Base-by-base conservation (phyloP, 2,797 vertebrate genomes). In the Dicrostonyx torquatus region DNA sequence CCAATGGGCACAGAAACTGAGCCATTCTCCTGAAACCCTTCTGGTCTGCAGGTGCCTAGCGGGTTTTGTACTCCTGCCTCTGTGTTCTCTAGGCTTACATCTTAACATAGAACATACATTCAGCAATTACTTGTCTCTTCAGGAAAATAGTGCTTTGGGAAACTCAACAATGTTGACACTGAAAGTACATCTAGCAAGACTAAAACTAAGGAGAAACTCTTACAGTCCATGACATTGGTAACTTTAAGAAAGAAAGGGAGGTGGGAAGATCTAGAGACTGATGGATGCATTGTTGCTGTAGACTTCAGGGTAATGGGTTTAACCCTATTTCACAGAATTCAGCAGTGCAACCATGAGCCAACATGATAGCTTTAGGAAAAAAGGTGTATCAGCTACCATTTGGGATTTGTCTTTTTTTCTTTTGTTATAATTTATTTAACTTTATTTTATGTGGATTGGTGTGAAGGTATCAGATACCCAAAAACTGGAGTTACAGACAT, bases 101-200 rank as follows among this genome's bases (percentile, higher is more conserved):
- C 14, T 43, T 79, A 89, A 64, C 43, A 70, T 1, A 53, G 20
- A 89, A 78, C 20, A 75, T 31, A 64, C 5, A 72, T 7, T 73
- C 94, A 75, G 77, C 77, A 66, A 72, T 90, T 91, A 77, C 12
- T 64, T 84, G n/a, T 43, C 60, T 78, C 62, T 85, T 87, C 29
- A 80, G 68, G 20, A 66, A 45, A 55, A 70, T 48, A 68, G 5
- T 40, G 24, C 2, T 29, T 48, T 40, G 79, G 18, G 13, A 4
- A 2, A 50, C 3, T 90, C 31, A 89, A 12, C 12, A 87, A 78
- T 24, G 14, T 10, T 88, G 80, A 76, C 84, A 91, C 24, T 87
- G 45, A 77, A 78, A 15, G 40, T 45, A 53, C 2, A 1, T 31
- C n/a, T 50, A 90, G 34, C 9, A 85, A 58, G n/a, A 93, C 62